Base-by-base conservation (phyloP, 2,888 invertebrate genomes). In the Trimorus sp. region DNA sequence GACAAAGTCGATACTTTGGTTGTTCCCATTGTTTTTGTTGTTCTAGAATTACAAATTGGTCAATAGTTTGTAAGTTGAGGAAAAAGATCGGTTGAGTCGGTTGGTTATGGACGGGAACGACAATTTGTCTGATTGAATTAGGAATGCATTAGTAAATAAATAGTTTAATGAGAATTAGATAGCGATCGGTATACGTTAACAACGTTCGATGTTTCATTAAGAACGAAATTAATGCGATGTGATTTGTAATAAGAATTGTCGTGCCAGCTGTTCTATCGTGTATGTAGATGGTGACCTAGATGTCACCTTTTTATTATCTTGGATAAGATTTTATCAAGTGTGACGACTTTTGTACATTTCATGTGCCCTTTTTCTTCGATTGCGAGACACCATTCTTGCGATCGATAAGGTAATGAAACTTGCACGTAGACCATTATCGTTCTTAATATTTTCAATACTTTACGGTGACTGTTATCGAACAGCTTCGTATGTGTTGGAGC, bases 381-480 rank as follows among this genome's bases (percentile, higher is more conserved):
- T 60, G 66, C 68, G 82, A 83, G 76, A 69, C 69, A 75, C 84
- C 83, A 84, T 84, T 84, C 76, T 81, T 76, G 53, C 86, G 87
- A 87, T 88, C 87, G 86, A 88, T 88, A 88, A 86, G 82, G 84
- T 88, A 87, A 88, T 87, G 87, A 87, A 84, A 85, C 82, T 75
- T 84, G 76, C 83, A 74, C 40, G 78, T 83, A 69, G 71, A 83
- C 85, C 84, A 85, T 85, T 86, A 85, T 85, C 82, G 85, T 84
- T 84, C 85, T 85, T 65, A 85, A 83, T 84, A 86, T 85, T 85
- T 85, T 84, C 26, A 83, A 84, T 86, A 87, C 86, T 87, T 88
- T 88, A 88, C 85, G 65, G 74, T 68, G 56, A 65, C 15, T 38
- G 60, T 37, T 51, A 51, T 14, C 59, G 54, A 60, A 60, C 65